Evolutionary conservation across 2,888 invertebrate genomes (phyloP).

Genomic region (Yponomeuta malinellus): DNA sequence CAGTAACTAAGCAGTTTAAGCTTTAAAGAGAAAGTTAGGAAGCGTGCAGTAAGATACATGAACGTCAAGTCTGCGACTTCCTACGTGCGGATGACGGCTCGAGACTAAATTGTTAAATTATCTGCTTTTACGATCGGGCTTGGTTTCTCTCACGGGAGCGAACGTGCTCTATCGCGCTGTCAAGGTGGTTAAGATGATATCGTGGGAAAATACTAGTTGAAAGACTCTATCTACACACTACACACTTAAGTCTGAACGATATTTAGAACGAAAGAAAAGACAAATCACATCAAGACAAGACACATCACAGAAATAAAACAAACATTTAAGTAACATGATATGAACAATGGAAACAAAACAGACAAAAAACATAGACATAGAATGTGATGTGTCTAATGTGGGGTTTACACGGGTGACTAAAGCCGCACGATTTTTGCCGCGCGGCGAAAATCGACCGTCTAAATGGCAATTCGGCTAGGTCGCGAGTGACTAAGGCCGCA

Average conservation of each 20-base stretch:
- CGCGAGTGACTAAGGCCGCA: slow-evolving; percentile 8
- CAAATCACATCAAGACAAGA: no score
- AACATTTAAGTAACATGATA: no score
- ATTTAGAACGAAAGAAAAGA: no score
- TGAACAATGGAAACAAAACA: no score
- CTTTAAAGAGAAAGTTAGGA: not conserved
- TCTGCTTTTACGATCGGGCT: not conserved
- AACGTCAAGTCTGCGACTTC: not conserved
- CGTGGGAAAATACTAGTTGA: not conserved
- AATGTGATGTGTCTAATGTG: not conserved
- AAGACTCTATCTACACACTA: no score
- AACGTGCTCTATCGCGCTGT: no score
- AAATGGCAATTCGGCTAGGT: not conserved
- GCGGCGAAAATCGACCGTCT: slow-evolving; percentile 2
- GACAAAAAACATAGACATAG: no score
- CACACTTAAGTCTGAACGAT: no score
- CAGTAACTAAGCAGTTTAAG: not conserved
- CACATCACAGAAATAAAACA: no score
- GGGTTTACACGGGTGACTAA: slow-evolving; percentile 28
- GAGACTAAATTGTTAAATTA: not conserved
- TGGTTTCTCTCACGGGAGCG: not conserved
- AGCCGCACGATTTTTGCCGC: slow-evolving; percentile 27
- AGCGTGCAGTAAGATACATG: not conserved
- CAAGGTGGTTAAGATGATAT: no score
- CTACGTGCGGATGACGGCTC: not conserved